Conservation (phyloP, 2,113 vertebrate genomes). For the Osmerus eperlanus region DNA sequence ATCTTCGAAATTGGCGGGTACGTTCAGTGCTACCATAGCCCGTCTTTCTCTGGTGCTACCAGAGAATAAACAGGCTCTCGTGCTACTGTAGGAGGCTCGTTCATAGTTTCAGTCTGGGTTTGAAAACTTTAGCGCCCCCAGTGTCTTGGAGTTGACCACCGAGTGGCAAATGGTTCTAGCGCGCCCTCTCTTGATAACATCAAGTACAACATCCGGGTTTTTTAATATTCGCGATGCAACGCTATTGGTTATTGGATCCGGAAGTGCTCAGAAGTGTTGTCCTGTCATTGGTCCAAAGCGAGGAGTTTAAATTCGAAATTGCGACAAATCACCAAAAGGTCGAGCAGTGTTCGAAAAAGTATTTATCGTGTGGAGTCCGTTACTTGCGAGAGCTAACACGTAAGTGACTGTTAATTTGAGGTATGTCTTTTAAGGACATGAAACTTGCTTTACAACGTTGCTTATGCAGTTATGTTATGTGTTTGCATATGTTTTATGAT, state of each 20-base stretch:
- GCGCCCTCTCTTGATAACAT: not conserved
- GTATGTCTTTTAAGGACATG: not conserved
- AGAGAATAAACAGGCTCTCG: no score
- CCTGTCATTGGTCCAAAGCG: constrained; percentile 57
- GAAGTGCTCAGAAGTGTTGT: constrained; percentile 31
- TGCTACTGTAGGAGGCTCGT: not conserved
- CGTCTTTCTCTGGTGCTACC: not conserved
- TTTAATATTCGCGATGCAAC: not conserved
- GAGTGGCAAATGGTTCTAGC: not conserved
- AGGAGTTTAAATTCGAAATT: constrained; percentile 69
- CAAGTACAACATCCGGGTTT: not conserved
- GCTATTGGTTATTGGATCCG: constrained; percentile 48
- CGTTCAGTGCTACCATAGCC: not conserved
- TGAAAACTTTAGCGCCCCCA: not conserved
- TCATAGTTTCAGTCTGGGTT: not conserved
- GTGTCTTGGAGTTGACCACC: not conserved
- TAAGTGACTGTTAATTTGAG: not conserved
- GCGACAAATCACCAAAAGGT: not conserved
- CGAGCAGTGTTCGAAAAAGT: constrained; percentile 28
- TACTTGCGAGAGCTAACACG: not conserved
- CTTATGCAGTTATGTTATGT: no score
- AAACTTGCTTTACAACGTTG: no score
- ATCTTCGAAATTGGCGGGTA: not conserved
- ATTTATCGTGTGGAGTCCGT: not conserved
- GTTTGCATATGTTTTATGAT: no score